A percentile compares a stretch with the other conserved stretches of the same genome.
Evolutionary conservation across 1,140 invertebrate genomes (phyloP).

Genomic region (Pseudomyrmex concolor): DNA sequence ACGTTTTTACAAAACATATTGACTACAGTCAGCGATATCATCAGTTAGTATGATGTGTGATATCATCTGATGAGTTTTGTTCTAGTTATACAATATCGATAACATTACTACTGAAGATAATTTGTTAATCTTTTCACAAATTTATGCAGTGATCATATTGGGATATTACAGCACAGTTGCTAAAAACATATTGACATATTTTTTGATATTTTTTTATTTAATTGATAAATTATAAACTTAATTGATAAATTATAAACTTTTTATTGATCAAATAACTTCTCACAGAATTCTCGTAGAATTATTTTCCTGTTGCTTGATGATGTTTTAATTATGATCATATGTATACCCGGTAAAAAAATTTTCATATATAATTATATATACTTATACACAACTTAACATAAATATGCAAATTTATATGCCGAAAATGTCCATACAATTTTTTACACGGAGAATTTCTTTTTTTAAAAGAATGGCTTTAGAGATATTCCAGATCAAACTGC

Average conservation of each 20-base stretch:
- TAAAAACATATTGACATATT: neutral
- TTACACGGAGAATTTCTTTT: too few relatives aligned
- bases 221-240: slow-evolving; percentile 21
- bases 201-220: neutral
- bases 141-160: neutral
- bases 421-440: too few relatives aligned
- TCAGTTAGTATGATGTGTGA: neutral
- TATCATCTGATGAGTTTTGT: neutral
- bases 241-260: slow-evolving; percentile 17
- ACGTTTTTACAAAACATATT: slow-evolving; percentile 20
- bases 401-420: too few relatives aligned
- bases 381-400: too few relatives aligned
- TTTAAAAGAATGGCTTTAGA: too few relatives aligned
- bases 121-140: neutral
- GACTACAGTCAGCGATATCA: slow-evolving; percentile 14
- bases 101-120: neutral
- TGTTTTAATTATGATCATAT: neutral
- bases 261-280: neutral
- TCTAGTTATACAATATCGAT: neutral
- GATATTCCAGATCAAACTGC: too few relatives aligned
- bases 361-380: too few relatives aligned
- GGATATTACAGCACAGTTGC: neutral
- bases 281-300: neutral
- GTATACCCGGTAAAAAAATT: too few relatives aligned
- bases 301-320: neutral